These are phyloP conservation scores for Eidolon dupreanum DNA, from an alignment of 2,797 vertebrate species.

Conservation along the genomic window DNA sequence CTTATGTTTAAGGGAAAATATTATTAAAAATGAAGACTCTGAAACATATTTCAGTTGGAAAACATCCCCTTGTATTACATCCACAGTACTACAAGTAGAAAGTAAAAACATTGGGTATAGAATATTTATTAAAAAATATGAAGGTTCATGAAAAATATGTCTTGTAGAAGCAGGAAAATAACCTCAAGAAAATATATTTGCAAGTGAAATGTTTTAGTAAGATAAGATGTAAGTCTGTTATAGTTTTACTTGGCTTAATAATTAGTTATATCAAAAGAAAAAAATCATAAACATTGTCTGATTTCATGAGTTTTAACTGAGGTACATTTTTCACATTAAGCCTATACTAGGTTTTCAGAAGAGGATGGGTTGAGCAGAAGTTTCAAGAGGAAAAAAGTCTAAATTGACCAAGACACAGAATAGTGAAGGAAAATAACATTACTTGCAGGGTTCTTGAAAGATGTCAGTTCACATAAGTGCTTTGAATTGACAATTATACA, in stretches of 20 bases:
- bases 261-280: conserved; percentile 53
- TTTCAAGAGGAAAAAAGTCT: not conserved
- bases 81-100: not conserved
- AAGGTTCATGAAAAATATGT: conserved; percentile 23
- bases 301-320: conserved; percentile 53
- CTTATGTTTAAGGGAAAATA: not conserved
- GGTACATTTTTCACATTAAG: conserved; percentile 32
- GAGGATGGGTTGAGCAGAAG: not conserved
- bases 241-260: conserved; percentile 36
- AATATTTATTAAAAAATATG: not conserved
- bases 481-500: not conserved
- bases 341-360: conserved; percentile 50
- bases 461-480: not conserved
- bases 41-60: not conserved
- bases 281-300: conserved; percentile 1
- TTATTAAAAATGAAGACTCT: not conserved
- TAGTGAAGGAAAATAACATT: not conserved
- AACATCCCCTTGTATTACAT: not conserved
- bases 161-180: conserved; percentile 40
- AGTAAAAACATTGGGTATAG: not conserved
- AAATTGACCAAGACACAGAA: not conserved
- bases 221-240: not conserved
- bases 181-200: conserved; percentile 29
- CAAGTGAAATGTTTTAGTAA: conserved; percentile 52
- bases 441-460: conserved; percentile 32